Evolutionary conservation across 2,113 vertebrate species (phyloP).

Genomic region (Camarhynchus parvulus): DNA sequence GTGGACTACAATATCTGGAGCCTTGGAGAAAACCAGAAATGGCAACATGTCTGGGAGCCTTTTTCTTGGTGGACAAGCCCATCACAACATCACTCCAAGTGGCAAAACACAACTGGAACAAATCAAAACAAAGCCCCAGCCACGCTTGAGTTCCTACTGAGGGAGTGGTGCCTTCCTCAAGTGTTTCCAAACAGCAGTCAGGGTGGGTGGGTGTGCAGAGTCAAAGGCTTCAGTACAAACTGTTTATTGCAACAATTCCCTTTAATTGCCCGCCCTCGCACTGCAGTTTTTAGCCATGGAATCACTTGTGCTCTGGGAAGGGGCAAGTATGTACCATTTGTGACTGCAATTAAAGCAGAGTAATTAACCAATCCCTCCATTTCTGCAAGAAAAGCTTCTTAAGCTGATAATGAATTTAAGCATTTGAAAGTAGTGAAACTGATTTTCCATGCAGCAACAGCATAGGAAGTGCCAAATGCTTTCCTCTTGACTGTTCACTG

Average conservation of each 20-base stretch:
- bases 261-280: background rate
- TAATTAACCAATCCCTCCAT: background rate
- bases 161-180: conserved; percentile 20
- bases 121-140: background rate
- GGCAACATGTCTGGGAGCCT: background rate
- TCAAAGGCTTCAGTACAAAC: background rate
- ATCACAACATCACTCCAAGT: background rate
- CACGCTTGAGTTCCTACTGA: background rate
- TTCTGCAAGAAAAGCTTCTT: background rate
- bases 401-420: conserved; percentile 2
- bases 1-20: background rate
- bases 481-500: background rate
- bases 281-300: background rate
- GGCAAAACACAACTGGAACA: background rate
- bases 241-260: background rate
- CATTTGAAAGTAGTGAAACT: background rate
- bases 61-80: background rate
- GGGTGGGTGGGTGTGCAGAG: background rate
- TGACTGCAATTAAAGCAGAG: background rate
- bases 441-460: background rate
- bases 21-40: background rate
- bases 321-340: background rate
- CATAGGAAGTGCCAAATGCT: background rate
- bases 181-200: background rate
- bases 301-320: background rate